These are phyloP conservation scores for Diadema setosum DNA, from an alignment of 35 echinoderm and acorn worm genomes.

Conservation along the genomic window DNA sequence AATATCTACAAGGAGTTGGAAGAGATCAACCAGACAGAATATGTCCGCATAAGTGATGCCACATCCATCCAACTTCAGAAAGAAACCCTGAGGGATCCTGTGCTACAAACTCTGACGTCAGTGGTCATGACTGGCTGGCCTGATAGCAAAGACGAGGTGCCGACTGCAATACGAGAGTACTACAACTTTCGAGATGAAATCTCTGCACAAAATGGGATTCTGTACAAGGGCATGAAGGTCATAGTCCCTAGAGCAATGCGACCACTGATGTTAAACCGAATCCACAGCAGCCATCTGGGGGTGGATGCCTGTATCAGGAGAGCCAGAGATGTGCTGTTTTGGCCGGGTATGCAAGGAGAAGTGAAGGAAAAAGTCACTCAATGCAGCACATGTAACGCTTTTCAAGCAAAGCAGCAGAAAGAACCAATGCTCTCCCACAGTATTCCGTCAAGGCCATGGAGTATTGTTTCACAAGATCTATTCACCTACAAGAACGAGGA, in stretches of 20 bases:
- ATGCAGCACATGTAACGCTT: no score
- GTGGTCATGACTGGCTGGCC: no score
- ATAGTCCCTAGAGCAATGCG: no score
- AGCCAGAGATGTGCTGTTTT: constrained; percentile 50
- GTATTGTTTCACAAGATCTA: no score
- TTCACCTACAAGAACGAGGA: constrained; percentile 23
- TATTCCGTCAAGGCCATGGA: no score
- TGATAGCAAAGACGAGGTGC: no score
- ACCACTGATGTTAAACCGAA: no score
- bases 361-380: constrained; percentile 13
- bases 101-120: constrained; percentile 15
- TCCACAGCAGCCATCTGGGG: constrained; percentile 42
- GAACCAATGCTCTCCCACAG: constrained; percentile 40
- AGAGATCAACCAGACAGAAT: constrained; percentile 15
- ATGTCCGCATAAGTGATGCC: constrained; percentile 36
- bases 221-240: no score
- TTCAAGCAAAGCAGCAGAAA: constrained; percentile 16
- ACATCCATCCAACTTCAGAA: neutral
- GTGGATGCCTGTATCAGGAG: constrained; percentile 20
- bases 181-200: no score
- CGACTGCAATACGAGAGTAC: no score
- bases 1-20: constrained; percentile 37
- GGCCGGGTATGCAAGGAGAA: constrained; percentile 32
- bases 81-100: constrained; percentile 1
- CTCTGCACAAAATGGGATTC: constrained; percentile 33